Base-by-base conservation (phyloP, 2,888 invertebrate species). In the Chloroclystis v-ata region DNA sequence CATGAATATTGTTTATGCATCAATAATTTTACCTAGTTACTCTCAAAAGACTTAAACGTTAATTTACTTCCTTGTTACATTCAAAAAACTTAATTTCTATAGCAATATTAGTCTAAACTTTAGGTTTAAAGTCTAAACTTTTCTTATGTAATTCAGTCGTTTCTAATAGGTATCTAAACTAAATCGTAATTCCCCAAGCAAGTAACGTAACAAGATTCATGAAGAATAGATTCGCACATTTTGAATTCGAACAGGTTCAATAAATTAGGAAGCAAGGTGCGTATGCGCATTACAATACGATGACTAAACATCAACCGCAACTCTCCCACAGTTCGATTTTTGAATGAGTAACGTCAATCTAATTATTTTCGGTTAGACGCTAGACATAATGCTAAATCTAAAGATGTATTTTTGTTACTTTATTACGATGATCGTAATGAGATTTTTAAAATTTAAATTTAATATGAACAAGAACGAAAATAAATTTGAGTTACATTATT, bases 221-320 rank as follows among this genome's bases (percentile, higher is more conserved):
- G 39, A 28, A 29, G 14, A 9, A 29, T 11, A 25, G 51, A 25
- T 57, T 47, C 37, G 39, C 56, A 60, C 56, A 61, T 63, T 67
- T 72, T 64, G 47, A 62, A 73, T 72, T 69, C 65, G 61, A 60
- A 49, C 60, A 68, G 63, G 62, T 65, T 62, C 67, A 67, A 71
- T 75, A 73, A 75, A 76, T 78, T 76, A 72, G 69, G 61, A 65
- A 63, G 64, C 63, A 67, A 64, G 58, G 64, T 76, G 72, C 79
- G 82, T 70, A 69, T 64, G 65, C 78, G 75, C 78, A 82, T 80
- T 71, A 72, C 78, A 75, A 80, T 75, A 74, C 66, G 80, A 78
- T 85, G 84, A 84, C 78, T 83, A 78, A 81, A 72, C 61, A 48
- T 47, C 42, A 37, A 35, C 58, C 57, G 59, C 59, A 60, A 65